Evolutionary conservation across 35 echinoderm and acorn worm genomes (phyloP), one percentile per base, ranked within the genome.

Genomic region (Acanthaster planci): DNA sequence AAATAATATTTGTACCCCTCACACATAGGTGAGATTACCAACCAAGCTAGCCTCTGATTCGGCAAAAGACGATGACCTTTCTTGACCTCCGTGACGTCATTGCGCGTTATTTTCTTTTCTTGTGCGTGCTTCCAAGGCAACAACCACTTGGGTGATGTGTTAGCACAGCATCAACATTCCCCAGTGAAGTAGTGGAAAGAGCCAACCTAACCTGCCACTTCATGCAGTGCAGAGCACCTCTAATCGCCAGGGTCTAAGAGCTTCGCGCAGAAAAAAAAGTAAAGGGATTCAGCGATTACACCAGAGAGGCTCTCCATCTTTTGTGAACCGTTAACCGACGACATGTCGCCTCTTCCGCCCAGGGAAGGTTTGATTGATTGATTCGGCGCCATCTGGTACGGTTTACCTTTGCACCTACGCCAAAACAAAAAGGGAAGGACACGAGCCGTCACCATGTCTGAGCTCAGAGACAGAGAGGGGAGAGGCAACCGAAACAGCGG

Each of bases 281-380:
- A 3, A 72, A 72, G 30, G 7, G 26, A 31, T 19, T 0, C 22
- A 72, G 9, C 26, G 23, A 68, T 72, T 72, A 72, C 23, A 72
- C 2, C 21, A 14, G 26, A 31, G 64, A 35, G 64, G 29, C 29
- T 29, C 23, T 72, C 34, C 21, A 31, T 14, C 23, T 21, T 72
- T 72, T 72, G 64, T 29, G 64, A 29, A 30, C 29, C 29, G 64
- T 72, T 72, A 72, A 34, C 64, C 64, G 64, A 29, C 64, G 34
- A 31, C 64, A 34, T 72, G 64, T 72, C 64, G 64, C 64, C 64
- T 34, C 64, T 72, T 72, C 64, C 64, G 64, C 34, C 64, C 23
- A 7, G 14, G 8, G 8, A 72, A 72, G 23, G 64, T 72, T 26
- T 72, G 64, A 72, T 72, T 35, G 64, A 72, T 72, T 72, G 64